A percentile compares a stretch with the other conserved stretches of the same genome.
Evolutionary conservation across 2,888 invertebrate species (phyloP).

Genomic region (Macaria liturata): DNA sequence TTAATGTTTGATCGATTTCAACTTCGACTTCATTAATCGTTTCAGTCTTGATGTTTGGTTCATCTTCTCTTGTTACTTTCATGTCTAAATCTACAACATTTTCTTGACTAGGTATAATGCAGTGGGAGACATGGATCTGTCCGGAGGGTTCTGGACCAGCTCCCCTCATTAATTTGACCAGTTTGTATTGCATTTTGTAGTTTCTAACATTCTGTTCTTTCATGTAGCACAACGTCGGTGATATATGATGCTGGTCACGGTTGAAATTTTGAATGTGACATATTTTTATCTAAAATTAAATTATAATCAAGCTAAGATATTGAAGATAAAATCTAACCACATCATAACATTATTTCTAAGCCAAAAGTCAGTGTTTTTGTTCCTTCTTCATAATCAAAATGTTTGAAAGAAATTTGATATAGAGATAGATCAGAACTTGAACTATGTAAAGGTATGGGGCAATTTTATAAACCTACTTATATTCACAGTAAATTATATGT

Average conservation of each 20-base stretch:
- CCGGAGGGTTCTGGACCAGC: slow-evolving; percentile 37
- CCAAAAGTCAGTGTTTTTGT: too few relatives aligned
- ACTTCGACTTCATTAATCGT: too few relatives aligned
- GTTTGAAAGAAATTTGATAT: too few relatives aligned
- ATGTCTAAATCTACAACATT: slow-evolving; percentile 40
- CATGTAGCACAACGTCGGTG: slow-evolving; percentile 55
- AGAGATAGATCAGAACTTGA: too few relatives aligned
- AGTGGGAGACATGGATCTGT: slow-evolving; percentile 51
- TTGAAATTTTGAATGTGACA: slow-evolving; percentile 51
- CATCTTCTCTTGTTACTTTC: slow-evolving; percentile 13
- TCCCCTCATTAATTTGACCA: slow-evolving; percentile 31
- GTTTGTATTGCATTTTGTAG: slow-evolving; percentile 58
- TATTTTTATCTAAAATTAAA: slow-evolving; percentile 58
- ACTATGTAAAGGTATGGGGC: too few relatives aligned
- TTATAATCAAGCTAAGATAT: not conserved
- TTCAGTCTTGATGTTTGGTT: not conserved
- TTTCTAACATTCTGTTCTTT: slow-evolving; percentile 42
- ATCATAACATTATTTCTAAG: too few relatives aligned
- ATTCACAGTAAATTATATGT: too few relatives aligned
- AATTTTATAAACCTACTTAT: too few relatives aligned
- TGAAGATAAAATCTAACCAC: too few relatives aligned
- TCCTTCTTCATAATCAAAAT: too few relatives aligned
- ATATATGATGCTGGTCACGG: slow-evolving; percentile 45
- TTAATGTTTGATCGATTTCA: too few relatives aligned
- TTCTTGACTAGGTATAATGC: slow-evolving; percentile 41